Conservation (phyloP, 2,113 vertebrate genomes). For the Larimichthys crocea region DNA sequence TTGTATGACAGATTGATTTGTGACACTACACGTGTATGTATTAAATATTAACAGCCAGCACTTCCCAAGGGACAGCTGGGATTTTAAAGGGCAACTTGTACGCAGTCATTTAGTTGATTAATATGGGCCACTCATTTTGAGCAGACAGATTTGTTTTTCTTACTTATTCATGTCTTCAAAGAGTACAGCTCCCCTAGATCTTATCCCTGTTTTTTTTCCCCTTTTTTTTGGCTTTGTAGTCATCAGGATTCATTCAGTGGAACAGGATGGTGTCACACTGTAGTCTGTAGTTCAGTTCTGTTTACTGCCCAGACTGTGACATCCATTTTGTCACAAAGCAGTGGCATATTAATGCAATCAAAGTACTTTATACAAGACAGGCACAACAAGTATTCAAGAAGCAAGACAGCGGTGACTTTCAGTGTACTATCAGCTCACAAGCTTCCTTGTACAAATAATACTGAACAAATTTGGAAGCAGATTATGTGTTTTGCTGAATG, state of each 20-base stretch:
- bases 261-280: constrained; percentile 14
- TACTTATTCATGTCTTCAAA: constrained; percentile 71
- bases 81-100: constrained; percentile 83
- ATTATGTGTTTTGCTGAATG: not conserved
- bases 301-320: constrained; percentile 34
- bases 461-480: not conserved
- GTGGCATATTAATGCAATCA: constrained; percentile 38
- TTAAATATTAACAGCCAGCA: constrained; percentile 84
- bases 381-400: constrained; percentile 9
- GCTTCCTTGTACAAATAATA: not conserved
- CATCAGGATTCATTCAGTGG: constrained; percentile 14
- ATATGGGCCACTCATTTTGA: constrained; percentile 70
- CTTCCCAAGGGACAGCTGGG: constrained; percentile 77
- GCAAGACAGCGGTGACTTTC: not conserved
- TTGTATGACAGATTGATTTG: constrained; percentile 82
- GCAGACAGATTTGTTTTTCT: constrained; percentile 71
- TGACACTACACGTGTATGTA: constrained; percentile 78
- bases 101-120: constrained; percentile 80
- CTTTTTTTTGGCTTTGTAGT: constrained; percentile 15
- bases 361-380: constrained; percentile 6
- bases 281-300: constrained; percentile 10
- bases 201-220: constrained; percentile 10
- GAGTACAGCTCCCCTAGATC: constrained; percentile 34
- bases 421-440: not conserved
- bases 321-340: constrained; percentile 29